A percentile compares a stretch with the other conserved stretches of the same genome.
Evolutionary conservation across 2,888 invertebrate species (phyloP).

Genomic region (Drosophila kambysellisi): DNA sequence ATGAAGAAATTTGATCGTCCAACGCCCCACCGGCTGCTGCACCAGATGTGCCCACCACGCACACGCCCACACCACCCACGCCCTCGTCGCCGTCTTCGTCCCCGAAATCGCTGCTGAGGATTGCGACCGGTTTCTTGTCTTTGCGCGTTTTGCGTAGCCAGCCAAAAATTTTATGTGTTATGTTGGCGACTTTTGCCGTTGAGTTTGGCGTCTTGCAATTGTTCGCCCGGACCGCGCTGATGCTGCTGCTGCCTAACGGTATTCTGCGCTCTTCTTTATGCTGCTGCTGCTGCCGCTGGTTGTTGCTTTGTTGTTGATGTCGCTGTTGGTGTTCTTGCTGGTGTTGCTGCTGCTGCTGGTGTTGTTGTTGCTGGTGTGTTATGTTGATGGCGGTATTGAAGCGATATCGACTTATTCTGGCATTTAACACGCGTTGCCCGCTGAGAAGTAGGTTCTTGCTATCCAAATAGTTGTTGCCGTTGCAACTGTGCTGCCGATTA

Average conservation of each 20-base stretch:
- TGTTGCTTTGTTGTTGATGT: conserved; percentile 13
- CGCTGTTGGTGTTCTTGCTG: conserved; percentile 40
- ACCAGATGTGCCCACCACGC: conserved; percentile 64
- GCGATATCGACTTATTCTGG: conserved; percentile 75
- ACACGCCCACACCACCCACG: conserved; percentile 65
- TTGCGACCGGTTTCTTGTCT: conserved; percentile 74
- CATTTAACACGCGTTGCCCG: conserved; percentile 47
- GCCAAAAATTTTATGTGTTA: conserved; percentile 80
- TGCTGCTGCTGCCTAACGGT: conserved; percentile 24
- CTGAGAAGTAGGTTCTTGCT: conserved; percentile 19
- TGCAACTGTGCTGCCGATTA: background rate
- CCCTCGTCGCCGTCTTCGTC: conserved; percentile 79
- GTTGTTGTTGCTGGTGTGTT: conserved; percentile 54
- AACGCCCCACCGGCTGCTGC: conserved; percentile 55
- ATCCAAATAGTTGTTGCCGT: background rate
- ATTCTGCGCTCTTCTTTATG: conserved; percentile 21
- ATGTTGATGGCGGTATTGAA: conserved; percentile 71
- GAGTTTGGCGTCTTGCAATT: conserved; percentile 77
- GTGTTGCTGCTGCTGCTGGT: conserved; percentile 9
- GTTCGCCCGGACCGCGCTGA: conserved; percentile 37
- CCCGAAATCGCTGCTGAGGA: conserved; percentile 73
- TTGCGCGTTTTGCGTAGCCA: conserved; percentile 74
- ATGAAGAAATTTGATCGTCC: conserved; percentile 69
- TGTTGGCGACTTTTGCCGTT: conserved; percentile 79
- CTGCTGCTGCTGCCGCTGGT: conserved; percentile 13